Conservation (phyloP, 2,797 vertebrate genomes). For the Clamator glandarius region DNA sequence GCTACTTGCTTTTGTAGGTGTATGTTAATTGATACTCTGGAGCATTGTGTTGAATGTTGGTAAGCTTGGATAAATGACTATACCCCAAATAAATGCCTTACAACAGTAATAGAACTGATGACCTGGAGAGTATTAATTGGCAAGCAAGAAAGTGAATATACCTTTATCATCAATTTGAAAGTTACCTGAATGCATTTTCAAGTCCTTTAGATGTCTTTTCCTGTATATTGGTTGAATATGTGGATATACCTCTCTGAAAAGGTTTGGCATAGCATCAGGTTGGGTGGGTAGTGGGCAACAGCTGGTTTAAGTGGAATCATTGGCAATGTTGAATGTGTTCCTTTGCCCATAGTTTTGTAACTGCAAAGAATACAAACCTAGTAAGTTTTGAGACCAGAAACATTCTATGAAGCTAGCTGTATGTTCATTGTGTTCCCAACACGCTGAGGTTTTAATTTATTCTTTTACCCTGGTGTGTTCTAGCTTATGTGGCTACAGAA, state of each 20-base stretch:
- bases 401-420: not conserved
- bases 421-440: not conserved
- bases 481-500: not conserved
- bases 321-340: not conserved
- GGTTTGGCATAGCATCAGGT: fast-evolving
- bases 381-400: not conserved
- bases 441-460: not conserved
- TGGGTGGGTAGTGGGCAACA: not conserved
- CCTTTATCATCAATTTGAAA: not conserved
- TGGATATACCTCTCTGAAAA: not conserved
- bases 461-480: not conserved
- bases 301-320: not conserved
- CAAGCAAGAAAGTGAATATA: not conserved
- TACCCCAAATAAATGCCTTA: not conserved
- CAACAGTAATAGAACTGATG: not conserved
- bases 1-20: not conserved
- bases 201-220: not conserved
- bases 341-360: not conserved
- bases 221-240: not conserved
- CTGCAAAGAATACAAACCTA: not conserved
- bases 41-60: not conserved
- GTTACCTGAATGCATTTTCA: not conserved
- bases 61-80: not conserved
- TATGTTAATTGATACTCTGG: not conserved
- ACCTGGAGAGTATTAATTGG: not conserved